Evolutionary conservation across 2,113 vertebrate genomes (phyloP), one percentile per base, ranked within the genome.

Genomic region (Rhagologus leucostigma): DNA sequence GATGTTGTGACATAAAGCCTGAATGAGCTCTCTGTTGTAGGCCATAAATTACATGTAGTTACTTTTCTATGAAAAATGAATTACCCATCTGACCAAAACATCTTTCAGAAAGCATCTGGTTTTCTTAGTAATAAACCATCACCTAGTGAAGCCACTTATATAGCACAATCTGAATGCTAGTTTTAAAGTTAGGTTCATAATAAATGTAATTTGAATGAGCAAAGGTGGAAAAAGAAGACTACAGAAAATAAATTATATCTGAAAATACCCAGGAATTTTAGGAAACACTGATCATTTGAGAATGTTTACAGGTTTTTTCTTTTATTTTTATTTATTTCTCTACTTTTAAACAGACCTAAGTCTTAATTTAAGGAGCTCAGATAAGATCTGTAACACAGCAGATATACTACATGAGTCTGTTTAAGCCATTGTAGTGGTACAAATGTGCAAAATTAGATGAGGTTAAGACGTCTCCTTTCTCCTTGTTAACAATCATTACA

Each of bases 351-450:
- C 22, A 81, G 24, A 44, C 9, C 1, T 42, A 79, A 67, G 10
- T 52, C 21, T 69, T 77, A 63, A 4, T 77, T 74, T 42, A 59
- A 46, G 44, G 65, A 84, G 35, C 6, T 78, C 29, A 46, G 6
- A 13, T 35, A 6, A 47, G 30, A 42, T 42, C 33, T 27, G 3
- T 50, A 87, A 46, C 8, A 16, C 5, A 11, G 39, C 37, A 76
- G 6, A 57, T 62, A 23, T 0, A 5, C 33, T 3, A 0, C 15
- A 4, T 33, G 21, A 37, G 2, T 53, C 23, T 82, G 0, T 52
- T 47, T 30, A 90, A 82, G 32, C 16, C 19, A 6, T 15, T 64
- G 57, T 47, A 24, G 26, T 37, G 3, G 6, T 49, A 32, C 52
- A 37, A 37, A 59, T 22, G 6, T 37, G 6, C 24, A 69, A 37